Percentiles rank a stretch among this genome's conserved stretches.
phyloP scores from a whole-genome alignment of 2,797 vertebrate species.

The Tolypeutes matacus region DNA sequence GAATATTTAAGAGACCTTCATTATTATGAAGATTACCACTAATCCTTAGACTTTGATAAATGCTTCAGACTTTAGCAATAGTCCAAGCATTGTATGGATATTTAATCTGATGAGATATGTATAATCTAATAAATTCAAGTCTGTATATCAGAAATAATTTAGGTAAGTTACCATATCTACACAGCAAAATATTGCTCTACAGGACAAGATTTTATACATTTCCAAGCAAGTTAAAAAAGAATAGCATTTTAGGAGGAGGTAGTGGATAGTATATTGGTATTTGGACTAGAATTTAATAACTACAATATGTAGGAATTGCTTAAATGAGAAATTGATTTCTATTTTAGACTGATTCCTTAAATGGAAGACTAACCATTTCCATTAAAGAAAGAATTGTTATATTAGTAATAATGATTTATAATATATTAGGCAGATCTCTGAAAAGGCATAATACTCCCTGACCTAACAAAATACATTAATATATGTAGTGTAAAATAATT shows the following conservation, averaged over 20 bases:
- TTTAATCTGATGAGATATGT: background rate
- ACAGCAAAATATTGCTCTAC: background rate
- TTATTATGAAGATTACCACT: background rate
- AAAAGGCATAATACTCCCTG: background rate
- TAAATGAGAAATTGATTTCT: slow-evolving; percentile 9
- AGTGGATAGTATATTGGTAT: background rate
- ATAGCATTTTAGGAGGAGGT: background rate
- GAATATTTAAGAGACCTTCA: background rate
- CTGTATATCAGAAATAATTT: background rate
- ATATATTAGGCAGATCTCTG: background rate
- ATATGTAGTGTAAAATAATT: background rate
- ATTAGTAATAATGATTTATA: background rate
- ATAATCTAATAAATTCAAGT: background rate
- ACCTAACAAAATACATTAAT: background rate
- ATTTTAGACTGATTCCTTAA: slow-evolving; percentile 3
- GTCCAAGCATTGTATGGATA: background rate
- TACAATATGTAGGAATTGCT: background rate
- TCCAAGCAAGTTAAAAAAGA: slow-evolving; percentile 22
- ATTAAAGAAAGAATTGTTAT: slow-evolving; percentile 18
- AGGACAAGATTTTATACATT: background rate
- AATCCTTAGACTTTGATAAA: background rate
- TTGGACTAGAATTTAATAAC: background rate
- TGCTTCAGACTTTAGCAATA: background rate
- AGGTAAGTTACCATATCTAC: background rate
- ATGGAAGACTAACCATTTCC: background rate